A percentile compares a stretch with the other conserved stretches of the same genome.
These are phyloP conservation scores for Microchrysa polita DNA, from an alignment of 2,888 invertebrate genomes.

Conservation along the genomic window DNA sequence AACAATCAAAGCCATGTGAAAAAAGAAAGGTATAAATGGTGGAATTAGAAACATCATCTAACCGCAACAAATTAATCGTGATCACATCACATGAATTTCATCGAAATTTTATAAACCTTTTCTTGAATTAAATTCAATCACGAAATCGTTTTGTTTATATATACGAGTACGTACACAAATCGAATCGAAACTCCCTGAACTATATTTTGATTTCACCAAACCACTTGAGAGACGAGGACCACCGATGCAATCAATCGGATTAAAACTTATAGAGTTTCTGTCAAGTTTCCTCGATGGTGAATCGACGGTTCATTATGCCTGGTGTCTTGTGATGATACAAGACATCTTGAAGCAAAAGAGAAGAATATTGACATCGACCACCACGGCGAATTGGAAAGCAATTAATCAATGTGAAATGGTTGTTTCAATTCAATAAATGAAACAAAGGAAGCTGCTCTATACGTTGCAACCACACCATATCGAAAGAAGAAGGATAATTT, in stretches of 20 bases:
- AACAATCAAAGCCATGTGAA: no score
- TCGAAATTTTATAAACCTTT: no score
- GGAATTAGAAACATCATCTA: no score
- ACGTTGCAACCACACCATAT: background rate
- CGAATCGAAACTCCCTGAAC: background rate
- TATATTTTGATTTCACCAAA: no score
- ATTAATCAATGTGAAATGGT: background rate
- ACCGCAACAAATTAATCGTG: no score
- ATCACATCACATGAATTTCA: no score
- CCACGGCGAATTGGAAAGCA: background rate
- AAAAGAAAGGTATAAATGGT: no score
- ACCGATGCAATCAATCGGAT: background rate
- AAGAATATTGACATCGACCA: background rate
- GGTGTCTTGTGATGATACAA: background rate
- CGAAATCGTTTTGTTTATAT: constrained; percentile 9
- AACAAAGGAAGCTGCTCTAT: no score
- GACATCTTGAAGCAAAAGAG: background rate
- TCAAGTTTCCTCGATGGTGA: background rate
- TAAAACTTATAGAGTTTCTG: constrained; percentile 1
- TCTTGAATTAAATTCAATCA: background rate
- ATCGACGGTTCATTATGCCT: background rate
- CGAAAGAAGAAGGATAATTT: background rate
- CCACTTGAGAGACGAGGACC: background rate
- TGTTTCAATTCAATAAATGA: background rate
- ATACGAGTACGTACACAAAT: no score